Evolutionary conservation across 2,888 invertebrate species (phyloP), one percentile per base, ranked within the genome.

Genomic region (Cantharis nigra): DNA sequence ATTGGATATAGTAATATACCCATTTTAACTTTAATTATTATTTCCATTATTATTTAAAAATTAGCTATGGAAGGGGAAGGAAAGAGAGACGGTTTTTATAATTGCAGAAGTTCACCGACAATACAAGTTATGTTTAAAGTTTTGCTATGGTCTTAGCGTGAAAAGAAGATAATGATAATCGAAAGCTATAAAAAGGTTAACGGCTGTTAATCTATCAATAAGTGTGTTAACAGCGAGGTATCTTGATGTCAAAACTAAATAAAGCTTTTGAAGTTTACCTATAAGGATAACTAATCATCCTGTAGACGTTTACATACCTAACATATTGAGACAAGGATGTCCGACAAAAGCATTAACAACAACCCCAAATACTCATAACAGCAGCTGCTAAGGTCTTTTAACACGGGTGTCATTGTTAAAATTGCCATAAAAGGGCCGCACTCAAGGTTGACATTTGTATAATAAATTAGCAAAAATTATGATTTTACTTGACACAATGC

Each of bases 381-480:
- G 81, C 81, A 82, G 81, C 80, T 82, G 81, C 78, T 74, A 74
- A 77, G 80, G 79, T 80, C 75, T 78, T 74, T 80, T 75, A 75
- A 81, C 81, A 80, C 81, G 81, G 80, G 79, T 75, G 71, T 80
- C 81, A 81, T 81, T 82, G 82, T 81, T 80, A 73, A 74, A 76
- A 77, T 74, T 71, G 78, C 77, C 79, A 80, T 80, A 80, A 80
- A 80, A 79, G 80, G 79, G 77, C 81, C 79, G 80, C 81, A 80
- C 82, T 83, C 79, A 77, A 81, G 71, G 78, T 79, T 81, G 82
- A 82, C 82, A 79, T 80, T 79, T 71, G 70, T 72, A 78, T 82
- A 82, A 83, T 83, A 83, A 83, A 82, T 83, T 83, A 83, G 80
- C 76, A 77, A 80, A 81, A 82, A 81, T 81, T 81, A 81, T 80